phyloP scores from a whole-genome alignment of 2,888 invertebrate species.

The Plagodis dolabraria region DNA sequence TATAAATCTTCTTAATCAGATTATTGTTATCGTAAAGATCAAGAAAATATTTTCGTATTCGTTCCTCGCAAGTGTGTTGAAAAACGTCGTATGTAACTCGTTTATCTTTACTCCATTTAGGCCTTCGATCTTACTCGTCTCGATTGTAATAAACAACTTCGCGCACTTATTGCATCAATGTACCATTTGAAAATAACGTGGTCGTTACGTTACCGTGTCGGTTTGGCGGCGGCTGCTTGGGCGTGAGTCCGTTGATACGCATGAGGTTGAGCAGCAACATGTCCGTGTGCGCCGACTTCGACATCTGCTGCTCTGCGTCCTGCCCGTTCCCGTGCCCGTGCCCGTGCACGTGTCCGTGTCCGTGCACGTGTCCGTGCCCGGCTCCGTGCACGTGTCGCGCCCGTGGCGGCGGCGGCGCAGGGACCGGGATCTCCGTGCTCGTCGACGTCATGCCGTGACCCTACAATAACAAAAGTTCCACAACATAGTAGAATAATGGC shows the following conservation, averaged over 20 bases:
- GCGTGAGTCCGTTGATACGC: constrained; percentile 74
- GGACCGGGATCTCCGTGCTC: constrained; percentile 35
- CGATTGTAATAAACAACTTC: no score
- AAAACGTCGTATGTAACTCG: no score
- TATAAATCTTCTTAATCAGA: no score
- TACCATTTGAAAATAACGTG: no score
- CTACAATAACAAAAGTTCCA: not conserved
- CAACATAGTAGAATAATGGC: no score
- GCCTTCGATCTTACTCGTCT: no score
- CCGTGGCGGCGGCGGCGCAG: constrained; percentile 41
- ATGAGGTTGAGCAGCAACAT: constrained; percentile 76
- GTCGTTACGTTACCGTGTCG: constrained; percentile 48
- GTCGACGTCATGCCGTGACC: constrained; percentile 50
- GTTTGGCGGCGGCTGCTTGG: constrained; percentile 46
- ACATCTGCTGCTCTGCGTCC: constrained; percentile 65
- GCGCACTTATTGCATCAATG: no score
- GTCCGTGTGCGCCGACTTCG: constrained; percentile 71
- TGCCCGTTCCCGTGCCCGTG: constrained; percentile 14
- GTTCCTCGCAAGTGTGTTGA: no score
- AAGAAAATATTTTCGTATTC: no score
- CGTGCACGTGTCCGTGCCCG: constrained; percentile 52
- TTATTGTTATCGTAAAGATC: no score
- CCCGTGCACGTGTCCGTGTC: constrained; percentile 66
- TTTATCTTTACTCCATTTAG: no score
- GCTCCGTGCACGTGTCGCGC: no score